Evolutionary conservation across 2,113 vertebrate species (phyloP).

Genomic region (Pomatorhinus ruficollis): DNA sequence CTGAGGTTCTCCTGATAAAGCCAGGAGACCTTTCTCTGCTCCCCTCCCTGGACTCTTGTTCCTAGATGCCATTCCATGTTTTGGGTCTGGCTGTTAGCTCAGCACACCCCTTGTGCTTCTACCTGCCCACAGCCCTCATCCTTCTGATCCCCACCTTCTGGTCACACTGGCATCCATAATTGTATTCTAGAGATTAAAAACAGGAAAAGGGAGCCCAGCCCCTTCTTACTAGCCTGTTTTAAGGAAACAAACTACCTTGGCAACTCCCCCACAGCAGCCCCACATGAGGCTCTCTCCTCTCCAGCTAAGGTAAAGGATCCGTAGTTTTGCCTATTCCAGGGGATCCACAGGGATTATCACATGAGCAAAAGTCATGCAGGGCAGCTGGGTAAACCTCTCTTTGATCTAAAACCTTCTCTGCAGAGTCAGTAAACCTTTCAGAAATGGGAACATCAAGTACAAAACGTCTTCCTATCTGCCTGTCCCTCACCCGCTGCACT

Average conservation of each 20-base stretch:
- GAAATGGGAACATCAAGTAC: background rate
- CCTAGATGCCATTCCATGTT: background rate
- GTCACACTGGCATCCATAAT: too few species aligned
- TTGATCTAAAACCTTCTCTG: background rate
- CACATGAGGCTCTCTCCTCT: background rate
- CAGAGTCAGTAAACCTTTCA: background rate
- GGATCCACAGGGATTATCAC: background rate
- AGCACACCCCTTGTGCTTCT: rapidly evolving
- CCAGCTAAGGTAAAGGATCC: background rate
- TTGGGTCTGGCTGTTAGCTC: background rate
- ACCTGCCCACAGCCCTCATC: background rate
- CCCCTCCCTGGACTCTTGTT: background rate
- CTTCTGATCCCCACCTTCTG: background rate
- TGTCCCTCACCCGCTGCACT: background rate
- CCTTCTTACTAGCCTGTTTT: background rate
- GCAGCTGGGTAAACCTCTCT: background rate
- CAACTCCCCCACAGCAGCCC: background rate
- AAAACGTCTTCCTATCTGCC: background rate
- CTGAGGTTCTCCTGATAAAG: background rate
- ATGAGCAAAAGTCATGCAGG: background rate
- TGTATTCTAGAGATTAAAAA: background rate
- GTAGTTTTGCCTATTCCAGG: rapidly evolving
- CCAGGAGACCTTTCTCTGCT: background rate
- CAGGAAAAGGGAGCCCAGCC: background rate
- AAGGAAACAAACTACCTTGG: background rate